A percentile compares a stretch with the other conserved stretches of the same genome.
Conservation (phyloP, 2,888 invertebrate species). For the Diaperis boleti region DNA sequence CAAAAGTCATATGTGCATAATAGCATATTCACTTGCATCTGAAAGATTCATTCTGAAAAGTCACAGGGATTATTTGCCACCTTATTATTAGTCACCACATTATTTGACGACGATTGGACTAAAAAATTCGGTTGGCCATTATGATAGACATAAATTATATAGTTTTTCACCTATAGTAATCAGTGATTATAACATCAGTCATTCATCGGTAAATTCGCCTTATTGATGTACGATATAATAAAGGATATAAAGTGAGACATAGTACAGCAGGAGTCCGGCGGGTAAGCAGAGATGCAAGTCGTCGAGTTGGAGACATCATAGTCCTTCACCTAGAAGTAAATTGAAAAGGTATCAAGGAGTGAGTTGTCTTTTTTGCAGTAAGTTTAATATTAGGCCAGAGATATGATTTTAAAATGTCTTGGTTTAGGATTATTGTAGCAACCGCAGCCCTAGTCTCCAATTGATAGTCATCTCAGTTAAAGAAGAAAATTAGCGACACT, state of each 20-base stretch:
- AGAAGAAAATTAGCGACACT: constrained; percentile 88
- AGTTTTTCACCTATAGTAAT: constrained; percentile 55
- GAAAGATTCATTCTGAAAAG: constrained; percentile 60
- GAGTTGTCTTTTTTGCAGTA: not conserved
- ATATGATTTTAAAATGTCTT: not conserved
- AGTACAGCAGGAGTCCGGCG: constrained; percentile 71
- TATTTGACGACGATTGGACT: constrained; percentile 51
- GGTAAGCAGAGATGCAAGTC: constrained; percentile 71
- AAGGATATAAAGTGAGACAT: constrained; percentile 57
- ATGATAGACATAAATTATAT: constrained; percentile 51
- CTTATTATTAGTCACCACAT: constrained; percentile 76
- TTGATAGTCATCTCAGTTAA: constrained; percentile 72
- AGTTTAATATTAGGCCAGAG: not conserved
- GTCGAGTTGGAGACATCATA: constrained; percentile 66
- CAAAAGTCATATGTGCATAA: constrained; percentile 63
- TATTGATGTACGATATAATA: constrained; percentile 61
- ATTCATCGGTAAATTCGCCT: constrained; percentile 56
- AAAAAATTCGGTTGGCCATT: constrained; percentile 41
- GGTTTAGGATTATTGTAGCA: constrained; percentile 37
- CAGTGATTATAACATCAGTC: constrained; percentile 49
- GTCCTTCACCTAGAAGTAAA: constrained; percentile 62
- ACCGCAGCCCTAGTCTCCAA: constrained; percentile 64
- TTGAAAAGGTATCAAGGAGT: constrained; percentile 63
- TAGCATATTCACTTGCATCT: constrained; percentile 60
- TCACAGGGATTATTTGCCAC: constrained; percentile 62